Conservation (phyloP, 2,113 vertebrate species). For the Numida meleagris region DNA sequence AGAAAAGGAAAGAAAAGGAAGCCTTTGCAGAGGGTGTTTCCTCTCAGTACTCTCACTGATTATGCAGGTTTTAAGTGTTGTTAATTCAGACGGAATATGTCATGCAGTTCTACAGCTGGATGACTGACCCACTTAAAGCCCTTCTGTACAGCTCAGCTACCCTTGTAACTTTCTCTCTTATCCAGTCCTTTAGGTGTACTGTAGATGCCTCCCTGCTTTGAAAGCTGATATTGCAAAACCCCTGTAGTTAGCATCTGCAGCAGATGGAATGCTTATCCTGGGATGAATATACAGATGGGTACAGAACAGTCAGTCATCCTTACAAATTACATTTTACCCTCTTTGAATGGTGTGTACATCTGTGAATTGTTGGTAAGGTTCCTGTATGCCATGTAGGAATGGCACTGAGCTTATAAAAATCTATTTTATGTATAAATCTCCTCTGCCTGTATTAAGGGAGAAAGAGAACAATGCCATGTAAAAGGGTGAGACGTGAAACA, state of each 20-base stretch:
- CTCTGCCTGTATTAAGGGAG: neutral
- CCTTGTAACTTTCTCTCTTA: neutral
- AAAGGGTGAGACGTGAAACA: neutral
- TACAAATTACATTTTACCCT: conserved; percentile 55
- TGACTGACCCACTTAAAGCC: conserved; percentile 35
- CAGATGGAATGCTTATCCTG: conserved; percentile 61
- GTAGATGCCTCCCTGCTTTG: conserved; percentile 5
- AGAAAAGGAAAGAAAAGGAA: neutral
- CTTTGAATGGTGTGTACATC: conserved; percentile 6
- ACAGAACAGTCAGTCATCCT: conserved; percentile 33
- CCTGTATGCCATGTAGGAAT: neutral
- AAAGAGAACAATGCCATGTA: neutral
- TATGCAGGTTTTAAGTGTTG: conserved; percentile 36
- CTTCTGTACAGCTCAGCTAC: neutral
- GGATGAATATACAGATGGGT: conserved; percentile 29
- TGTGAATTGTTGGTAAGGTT: conserved; percentile 20
- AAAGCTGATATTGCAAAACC: neutral
- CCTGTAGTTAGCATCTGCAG: conserved; percentile 33
- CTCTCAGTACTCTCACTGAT: neutral
- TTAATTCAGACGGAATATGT: conserved; percentile 41
- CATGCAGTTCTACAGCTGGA: conserved; percentile 26
- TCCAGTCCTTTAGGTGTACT: conserved; percentile 8
- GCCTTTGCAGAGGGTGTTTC: neutral
- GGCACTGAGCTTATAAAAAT: neutral
- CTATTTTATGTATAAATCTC: neutral